phyloP scores from a whole-genome alignment of 2,113 vertebrate species.

The Nycticorax nycticorax region DNA sequence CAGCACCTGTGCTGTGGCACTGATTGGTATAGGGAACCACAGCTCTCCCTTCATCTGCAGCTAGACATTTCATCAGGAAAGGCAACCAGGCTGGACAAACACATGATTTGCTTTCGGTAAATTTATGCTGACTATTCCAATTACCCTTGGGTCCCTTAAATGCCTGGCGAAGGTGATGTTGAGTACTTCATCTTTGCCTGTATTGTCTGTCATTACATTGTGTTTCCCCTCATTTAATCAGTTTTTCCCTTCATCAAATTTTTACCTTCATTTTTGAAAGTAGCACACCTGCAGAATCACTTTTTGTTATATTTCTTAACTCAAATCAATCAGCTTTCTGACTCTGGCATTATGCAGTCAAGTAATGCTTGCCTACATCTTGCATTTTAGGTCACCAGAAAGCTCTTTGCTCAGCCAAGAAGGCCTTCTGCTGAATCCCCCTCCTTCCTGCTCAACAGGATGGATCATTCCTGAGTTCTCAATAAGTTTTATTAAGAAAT shows the following conservation, averaged over 20 bases:
- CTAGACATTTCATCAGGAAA: neutral
- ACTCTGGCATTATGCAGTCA: neutral
- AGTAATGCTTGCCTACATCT: neutral
- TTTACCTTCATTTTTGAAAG: neutral
- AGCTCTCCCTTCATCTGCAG: neutral
- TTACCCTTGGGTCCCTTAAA: neutral
- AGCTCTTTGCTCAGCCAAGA: neutral
- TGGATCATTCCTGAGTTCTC: neutral
- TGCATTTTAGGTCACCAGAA: neutral
- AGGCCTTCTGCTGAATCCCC: neutral
- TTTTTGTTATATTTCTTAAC: neutral
- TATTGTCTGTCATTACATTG: neutral
- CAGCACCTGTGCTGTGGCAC: neutral
- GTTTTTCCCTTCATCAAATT: neutral
- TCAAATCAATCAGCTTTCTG: neutral
- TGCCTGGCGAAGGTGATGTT: neutral
- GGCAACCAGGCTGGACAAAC: neutral
- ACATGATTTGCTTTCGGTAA: neutral
- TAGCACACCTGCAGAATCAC: neutral
- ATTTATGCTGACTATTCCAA: neutral
- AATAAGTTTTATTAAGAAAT: neutral
- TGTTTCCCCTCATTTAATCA: neutral
- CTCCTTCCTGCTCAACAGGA: neutral
- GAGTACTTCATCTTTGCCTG: neutral
- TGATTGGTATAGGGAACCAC: neutral